A percentile compares a stretch with the other conserved stretches of the same genome.
Conservation (phyloP, 2,113 vertebrate species). For the Eidolon helvum region DNA sequence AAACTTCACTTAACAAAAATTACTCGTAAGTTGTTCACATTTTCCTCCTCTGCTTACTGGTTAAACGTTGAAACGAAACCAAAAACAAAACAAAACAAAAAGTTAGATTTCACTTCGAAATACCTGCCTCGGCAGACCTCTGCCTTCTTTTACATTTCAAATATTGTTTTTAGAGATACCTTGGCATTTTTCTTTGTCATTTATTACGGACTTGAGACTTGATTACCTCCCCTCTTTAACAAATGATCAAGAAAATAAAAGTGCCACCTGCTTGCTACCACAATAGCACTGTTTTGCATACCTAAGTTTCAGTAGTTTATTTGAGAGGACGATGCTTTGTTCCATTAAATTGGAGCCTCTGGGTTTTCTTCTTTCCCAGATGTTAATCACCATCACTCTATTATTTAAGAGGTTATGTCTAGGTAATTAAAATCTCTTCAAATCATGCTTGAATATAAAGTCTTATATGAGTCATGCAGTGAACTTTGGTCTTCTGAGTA, state of each 20-base stretch:
- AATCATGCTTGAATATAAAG: background rate
- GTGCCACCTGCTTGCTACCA: background rate
- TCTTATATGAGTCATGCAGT: background rate
- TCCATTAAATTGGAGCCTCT: background rate
- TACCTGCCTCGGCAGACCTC: background rate
- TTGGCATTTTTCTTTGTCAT: background rate
- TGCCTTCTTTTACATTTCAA: background rate
- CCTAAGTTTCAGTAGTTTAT: background rate
- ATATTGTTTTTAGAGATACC: background rate
- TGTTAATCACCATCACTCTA: background rate
- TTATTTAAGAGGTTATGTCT: slow-evolving; percentile 23
- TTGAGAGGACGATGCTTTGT: background rate
- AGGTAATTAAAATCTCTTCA: slow-evolving; percentile 52
- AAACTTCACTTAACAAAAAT: background rate
- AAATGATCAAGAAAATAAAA: background rate
- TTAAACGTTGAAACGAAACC: background rate
- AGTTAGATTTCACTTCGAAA: background rate
- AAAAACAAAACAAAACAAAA: background rate
- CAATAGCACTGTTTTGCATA: background rate
- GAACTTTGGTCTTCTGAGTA: background rate
- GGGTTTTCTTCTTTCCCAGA: background rate
- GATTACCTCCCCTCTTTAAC: background rate
- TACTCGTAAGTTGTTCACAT: background rate
- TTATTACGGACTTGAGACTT: background rate
- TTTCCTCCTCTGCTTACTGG: background rate